These are phyloP conservation scores for Coenonympha glycerion DNA, from an alignment of 2,888 invertebrate genomes.

Conservation along the genomic window DNA sequence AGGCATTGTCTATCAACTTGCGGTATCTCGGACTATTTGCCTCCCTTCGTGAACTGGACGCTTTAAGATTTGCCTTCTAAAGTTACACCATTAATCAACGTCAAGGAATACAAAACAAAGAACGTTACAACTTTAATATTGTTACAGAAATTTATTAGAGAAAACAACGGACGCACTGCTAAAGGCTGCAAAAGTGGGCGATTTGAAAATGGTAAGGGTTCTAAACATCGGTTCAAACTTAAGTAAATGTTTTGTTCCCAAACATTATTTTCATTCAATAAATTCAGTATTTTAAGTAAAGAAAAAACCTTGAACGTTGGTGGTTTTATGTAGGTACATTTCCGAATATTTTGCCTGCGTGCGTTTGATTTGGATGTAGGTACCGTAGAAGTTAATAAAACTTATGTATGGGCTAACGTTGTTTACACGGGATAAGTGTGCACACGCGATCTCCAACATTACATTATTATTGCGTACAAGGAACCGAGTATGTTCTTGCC, in stretches of 20 bases:
- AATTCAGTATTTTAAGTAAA: too few relatives aligned
- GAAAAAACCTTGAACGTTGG: too few relatives aligned
- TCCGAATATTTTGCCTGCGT: too few relatives aligned
- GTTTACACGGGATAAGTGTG: too few relatives aligned
- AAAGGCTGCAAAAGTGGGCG: slow-evolving; percentile 88
- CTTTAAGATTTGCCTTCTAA: slow-evolving; percentile 1
- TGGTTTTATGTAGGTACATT: too few relatives aligned
- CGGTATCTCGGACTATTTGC: background rate
- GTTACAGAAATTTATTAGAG: slow-evolving; percentile 85
- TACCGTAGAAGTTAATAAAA: too few relatives aligned
- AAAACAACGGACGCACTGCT: slow-evolving; percentile 88
- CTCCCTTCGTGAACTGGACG: background rate
- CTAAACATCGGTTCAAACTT: background rate
- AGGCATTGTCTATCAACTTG: background rate
- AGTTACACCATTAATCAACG: slow-evolving; percentile 1
- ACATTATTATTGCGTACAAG: too few relatives aligned
- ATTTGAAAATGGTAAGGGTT: slow-evolving; percentile 81
- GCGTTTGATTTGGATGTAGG: too few relatives aligned
- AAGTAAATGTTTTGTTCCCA: background rate
- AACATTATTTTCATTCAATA: too few relatives aligned
- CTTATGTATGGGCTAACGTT: too few relatives aligned
- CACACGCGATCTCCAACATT: too few relatives aligned
- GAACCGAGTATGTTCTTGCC: too few relatives aligned
- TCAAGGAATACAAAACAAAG: slow-evolving; percentile 1
- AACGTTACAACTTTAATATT: slow-evolving; percentile 31